A percentile compares a stretch with the other conserved stretches of the same genome.
Conservation (phyloP, 92 coral and sea anemone genomes). For the Actinernus sp. region DNA sequence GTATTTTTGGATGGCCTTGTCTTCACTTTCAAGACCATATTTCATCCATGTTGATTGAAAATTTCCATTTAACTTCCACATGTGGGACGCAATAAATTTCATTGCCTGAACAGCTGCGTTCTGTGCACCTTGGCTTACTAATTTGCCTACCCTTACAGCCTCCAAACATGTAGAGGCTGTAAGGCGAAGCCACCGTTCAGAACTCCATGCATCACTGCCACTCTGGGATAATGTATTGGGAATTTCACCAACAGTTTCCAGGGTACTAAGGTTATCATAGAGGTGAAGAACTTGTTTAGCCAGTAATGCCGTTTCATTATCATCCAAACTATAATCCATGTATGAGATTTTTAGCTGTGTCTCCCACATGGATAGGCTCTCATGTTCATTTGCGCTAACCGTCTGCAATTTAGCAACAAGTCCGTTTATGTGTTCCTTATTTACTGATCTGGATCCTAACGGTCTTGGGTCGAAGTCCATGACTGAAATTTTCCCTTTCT, state of each 20-base stretch:
- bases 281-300: not conserved
- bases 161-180: slow-evolving; percentile 51
- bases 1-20: slow-evolving; percentile 43
- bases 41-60: slow-evolving; percentile 50
- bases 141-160: slow-evolving; percentile 19
- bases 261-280: slow-evolving; percentile 1
- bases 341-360: slow-evolving; percentile 36
- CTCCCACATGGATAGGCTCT: slow-evolving; percentile 44
- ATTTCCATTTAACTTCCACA: slow-evolving; percentile 20
- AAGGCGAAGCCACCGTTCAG: slow-evolving; percentile 28
- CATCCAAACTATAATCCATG: slow-evolving; percentile 22
- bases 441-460: slow-evolving; percentile 25
- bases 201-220: slow-evolving; percentile 25
- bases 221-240: slow-evolving; percentile 6
- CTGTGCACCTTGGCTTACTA: slow-evolving; percentile 1
- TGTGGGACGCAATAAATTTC: not conserved
- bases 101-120: slow-evolving; percentile 20
- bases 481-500: slow-evolving; percentile 11
- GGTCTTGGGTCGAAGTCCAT: slow-evolving; percentile 76
- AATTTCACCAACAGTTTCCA: slow-evolving; percentile 9
- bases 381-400: slow-evolving; percentile 1
- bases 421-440: slow-evolving; percentile 7
- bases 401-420: slow-evolving; percentile 26
- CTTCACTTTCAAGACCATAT: slow-evolving; percentile 56
- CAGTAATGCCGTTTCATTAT: slow-evolving; percentile 17